phyloP scores from a whole-genome alignment of 2,888 invertebrate genomes.

The Litoditis marina region DNA sequence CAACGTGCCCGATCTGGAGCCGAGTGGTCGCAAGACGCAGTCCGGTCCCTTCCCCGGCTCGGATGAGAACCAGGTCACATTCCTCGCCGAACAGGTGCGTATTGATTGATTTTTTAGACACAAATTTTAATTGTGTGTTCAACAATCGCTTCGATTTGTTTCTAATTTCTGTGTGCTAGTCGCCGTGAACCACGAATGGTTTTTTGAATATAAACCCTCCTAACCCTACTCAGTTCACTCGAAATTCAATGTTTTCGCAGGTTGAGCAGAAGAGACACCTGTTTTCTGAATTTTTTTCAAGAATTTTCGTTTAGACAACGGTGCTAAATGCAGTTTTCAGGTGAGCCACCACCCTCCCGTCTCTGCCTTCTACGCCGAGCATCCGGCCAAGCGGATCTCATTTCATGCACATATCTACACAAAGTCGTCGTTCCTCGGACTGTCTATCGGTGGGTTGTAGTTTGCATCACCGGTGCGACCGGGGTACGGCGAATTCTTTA shows the following conservation, averaged over 20 bases:
- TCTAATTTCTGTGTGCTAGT: too few relatives aligned
- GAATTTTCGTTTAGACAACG: neutral
- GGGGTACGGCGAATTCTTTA: too few relatives aligned
- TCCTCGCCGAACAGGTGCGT: conserved; percentile 83
- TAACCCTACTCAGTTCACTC: neutral
- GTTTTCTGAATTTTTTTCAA: neutral
- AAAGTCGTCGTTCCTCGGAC: conserved; percentile 94
- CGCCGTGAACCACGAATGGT: neutral
- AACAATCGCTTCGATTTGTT: neutral
- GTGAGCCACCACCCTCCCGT: conserved; percentile 99
- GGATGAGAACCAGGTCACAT: conserved; percentile 79
- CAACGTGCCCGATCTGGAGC: conserved; percentile 40
- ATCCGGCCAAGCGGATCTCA: conserved; percentile 81
- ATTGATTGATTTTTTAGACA: neutral
- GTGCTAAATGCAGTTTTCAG: conserved; percentile 22
- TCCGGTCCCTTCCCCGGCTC: conserved; percentile 75
- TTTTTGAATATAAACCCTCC: neutral
- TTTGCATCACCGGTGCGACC: too few relatives aligned
- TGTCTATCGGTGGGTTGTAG: conserved; percentile 69
- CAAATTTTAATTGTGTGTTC: neutral
- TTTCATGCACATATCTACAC: conserved; percentile 97
- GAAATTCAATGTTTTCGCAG: too few relatives aligned
- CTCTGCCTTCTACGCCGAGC: conserved; percentile 98
- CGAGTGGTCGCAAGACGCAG: conserved; percentile 42
- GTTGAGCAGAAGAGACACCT: too few relatives aligned